Evolutionary conservation across 2,113 vertebrate genomes (phyloP).

Genomic region (Mixornis gularis): DNA sequence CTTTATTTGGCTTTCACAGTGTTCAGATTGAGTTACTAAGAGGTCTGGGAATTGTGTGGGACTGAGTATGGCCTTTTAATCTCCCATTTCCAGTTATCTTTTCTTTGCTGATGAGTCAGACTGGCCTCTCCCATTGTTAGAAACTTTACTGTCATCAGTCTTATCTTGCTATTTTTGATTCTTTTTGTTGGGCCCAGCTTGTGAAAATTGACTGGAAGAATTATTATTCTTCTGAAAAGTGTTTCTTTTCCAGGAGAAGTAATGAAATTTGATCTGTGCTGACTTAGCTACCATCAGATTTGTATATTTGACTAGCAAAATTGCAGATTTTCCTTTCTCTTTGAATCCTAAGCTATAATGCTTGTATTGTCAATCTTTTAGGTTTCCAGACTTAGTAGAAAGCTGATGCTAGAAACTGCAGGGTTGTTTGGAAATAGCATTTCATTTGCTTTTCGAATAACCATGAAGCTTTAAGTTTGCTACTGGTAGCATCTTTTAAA

Average conservation of each 20-base stretch:
- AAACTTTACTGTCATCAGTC: not conserved
- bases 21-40: not conserved
- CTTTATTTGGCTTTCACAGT: not conserved
- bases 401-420: not conserved
- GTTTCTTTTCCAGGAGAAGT: not conserved
- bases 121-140: not conserved
- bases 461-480: not conserved
- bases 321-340: not conserved
- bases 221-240: not conserved
- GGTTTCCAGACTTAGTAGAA: not conserved
- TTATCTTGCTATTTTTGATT: conserved; percentile 1
- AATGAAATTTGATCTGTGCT: not conserved
- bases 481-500: not conserved
- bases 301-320: not conserved
- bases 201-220: not conserved
- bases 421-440: not conserved
- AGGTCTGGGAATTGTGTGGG: conserved; percentile 2
- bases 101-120: not conserved
- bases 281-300: not conserved
- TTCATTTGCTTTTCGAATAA: not conserved
- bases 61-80: not conserved
- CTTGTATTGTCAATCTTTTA: not conserved
- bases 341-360: not conserved
- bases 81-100: not conserved
- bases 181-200: not conserved